Conservation (phyloP, 92 coral and sea anemone species). For the Montipora capitata region DNA sequence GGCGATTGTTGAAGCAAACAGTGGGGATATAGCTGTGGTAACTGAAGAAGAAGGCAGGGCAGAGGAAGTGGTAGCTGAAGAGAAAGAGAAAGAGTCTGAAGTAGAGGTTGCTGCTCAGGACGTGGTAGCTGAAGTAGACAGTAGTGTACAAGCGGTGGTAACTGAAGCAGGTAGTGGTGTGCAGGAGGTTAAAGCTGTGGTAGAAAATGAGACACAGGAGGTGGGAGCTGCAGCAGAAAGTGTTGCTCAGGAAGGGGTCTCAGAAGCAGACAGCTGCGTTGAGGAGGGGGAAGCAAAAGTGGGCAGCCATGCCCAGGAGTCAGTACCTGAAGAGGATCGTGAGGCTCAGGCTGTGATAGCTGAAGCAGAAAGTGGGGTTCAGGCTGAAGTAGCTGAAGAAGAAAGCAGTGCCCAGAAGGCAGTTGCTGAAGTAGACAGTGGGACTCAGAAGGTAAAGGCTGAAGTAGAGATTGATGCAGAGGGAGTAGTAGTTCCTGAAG, state of each 20-base stretch:
- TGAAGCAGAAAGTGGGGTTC: background rate
- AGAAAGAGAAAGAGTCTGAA: background rate
- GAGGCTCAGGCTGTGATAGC: background rate
- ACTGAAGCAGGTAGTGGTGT: background rate
- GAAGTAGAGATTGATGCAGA: background rate
- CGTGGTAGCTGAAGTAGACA: slow-evolving; percentile 27
- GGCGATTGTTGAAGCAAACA: background rate
- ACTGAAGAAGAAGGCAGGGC: background rate
- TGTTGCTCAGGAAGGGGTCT: slow-evolving; percentile 2
- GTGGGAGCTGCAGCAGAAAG: slow-evolving; percentile 13
- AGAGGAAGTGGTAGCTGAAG: slow-evolving; percentile 13
- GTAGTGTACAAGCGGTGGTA: slow-evolving; percentile 11
- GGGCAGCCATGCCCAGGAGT: slow-evolving; percentile 23
- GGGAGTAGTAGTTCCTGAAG: background rate
- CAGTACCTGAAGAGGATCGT: slow-evolving; percentile 24
- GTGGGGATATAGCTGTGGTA: background rate
- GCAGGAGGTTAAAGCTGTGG: slow-evolving; percentile 1
- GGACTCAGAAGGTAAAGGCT: background rate
- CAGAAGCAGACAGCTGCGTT: slow-evolving; percentile 11
- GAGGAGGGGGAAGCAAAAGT: background rate
- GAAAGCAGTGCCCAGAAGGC: background rate
- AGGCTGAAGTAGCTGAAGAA: background rate
- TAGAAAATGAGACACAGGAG: slow-evolving; percentile 17
- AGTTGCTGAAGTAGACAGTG: slow-evolving; percentile 11
- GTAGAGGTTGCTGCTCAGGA: slow-evolving; percentile 28